Conservation (phyloP, 2,113 vertebrate species). For the Limanda limanda region DNA sequence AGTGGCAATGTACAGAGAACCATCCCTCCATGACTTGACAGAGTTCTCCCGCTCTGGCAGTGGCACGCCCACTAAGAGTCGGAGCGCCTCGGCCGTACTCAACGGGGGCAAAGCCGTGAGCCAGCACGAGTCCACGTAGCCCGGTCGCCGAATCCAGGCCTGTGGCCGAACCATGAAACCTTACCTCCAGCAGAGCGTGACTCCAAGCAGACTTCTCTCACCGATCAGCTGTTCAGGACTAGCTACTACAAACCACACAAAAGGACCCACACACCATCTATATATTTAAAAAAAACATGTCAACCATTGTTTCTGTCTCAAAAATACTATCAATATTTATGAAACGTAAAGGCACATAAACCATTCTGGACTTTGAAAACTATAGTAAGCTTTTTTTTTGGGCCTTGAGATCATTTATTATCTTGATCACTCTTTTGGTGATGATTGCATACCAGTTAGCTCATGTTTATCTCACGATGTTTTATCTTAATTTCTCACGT, state of each 20-base stretch:
- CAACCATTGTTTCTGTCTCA: constrained; percentile 41
- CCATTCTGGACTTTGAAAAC: constrained; percentile 41
- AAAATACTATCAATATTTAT: constrained; percentile 33
- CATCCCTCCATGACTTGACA: constrained; percentile 97
- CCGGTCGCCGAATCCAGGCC: constrained; percentile 79
- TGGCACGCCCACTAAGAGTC: constrained; percentile 98
- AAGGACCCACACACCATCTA: constrained; percentile 52
- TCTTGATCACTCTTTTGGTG: constrained; percentile 74
- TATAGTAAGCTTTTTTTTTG: constrained; percentile 33
- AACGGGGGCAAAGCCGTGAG: constrained; percentile 98
- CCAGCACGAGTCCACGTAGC: constrained; percentile 99
- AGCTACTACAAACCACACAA: constrained; percentile 66
- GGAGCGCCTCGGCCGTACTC: constrained; percentile 95
- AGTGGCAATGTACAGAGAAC: constrained; percentile 99
- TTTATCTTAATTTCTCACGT: constrained; percentile 42
- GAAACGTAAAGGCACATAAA: constrained; percentile 44
- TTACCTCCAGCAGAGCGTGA: constrained; percentile 95
- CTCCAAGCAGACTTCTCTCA: constrained; percentile 88
- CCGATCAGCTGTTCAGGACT: constrained; percentile 86
- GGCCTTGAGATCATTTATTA: constrained; percentile 68
- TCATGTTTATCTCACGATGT: constrained; percentile 62
- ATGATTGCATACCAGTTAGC: constrained; percentile 72
- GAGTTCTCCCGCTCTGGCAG: constrained; percentile 98
- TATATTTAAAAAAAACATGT: constrained; percentile 33
- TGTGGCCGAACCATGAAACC: constrained; percentile 86